Evolutionary conservation across 2,797 vertebrate genomes (phyloP), one percentile per base, ranked within the genome.

Genomic region (Eulemur mongoz): DNA sequence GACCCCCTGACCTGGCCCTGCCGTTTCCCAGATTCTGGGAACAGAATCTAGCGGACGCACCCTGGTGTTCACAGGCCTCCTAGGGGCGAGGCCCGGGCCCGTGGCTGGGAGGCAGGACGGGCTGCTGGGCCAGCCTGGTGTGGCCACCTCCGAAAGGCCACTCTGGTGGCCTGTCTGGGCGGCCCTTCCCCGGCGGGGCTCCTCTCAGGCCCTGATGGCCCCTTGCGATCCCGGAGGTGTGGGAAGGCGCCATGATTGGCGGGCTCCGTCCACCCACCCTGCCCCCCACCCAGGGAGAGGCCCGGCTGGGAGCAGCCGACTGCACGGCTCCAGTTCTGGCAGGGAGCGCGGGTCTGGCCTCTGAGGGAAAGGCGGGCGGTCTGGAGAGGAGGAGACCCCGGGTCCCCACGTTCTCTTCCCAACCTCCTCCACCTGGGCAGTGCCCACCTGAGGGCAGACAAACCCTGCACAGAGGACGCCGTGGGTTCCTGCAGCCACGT

Each of bases 201-300:
- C 69, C 11, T 14, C 35, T 9, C 14, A 30, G 27, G 27, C 27
- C 10, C 7, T 14, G n/a, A 32, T 48, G 75, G 52, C 10, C n/a
- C 75, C 27, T 15, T 57, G 2, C 10, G 15, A 7, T 12, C 52
- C 65, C 3, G 10, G 78, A 5, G 69, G 59, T 3, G 1, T 9
- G 83, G 67, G n/a, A n/a, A 17, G 23, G 27, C 30, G 32, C 7
- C 1, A 23, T 4, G 25, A 45, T 15, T 27, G 40, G 70, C 40
- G 1, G 27, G 43, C 38, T 43, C n/a, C 3, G 0, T 22, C 57
- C 38, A 10, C n/a, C 57, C 12, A 1, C 0, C n/a, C 38, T 3
- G 9, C 0, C 15, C 83, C 50, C 0, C 4, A 9, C 23, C 14
- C 14, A 5, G 54, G 76, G 43, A 73, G 32, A 73, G 65, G 32